These are phyloP conservation scores for Alviniconcha marisindica DNA, from an alignment of 1,140 invertebrate species.

Conservation along the genomic window DNA sequence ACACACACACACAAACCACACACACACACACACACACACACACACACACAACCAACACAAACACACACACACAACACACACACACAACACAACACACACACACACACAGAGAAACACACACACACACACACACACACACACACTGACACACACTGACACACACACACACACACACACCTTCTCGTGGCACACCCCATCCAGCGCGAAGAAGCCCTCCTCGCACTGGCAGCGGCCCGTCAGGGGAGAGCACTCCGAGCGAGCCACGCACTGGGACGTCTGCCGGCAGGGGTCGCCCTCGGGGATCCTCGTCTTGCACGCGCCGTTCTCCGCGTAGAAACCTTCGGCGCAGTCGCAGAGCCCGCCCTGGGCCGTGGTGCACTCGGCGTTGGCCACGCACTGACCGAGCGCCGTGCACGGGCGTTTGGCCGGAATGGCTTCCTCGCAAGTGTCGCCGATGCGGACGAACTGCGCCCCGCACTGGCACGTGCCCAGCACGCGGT, in stretches of 20 bases:
- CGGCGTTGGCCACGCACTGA: conserved; percentile 37
- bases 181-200: conserved; percentile 22
- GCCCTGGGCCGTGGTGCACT: conserved; percentile 37
- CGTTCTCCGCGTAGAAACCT: conserved; percentile 28
- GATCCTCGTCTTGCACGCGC: conserved; percentile 28
- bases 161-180: conserved; percentile 5
- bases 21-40: too few relatives aligned
- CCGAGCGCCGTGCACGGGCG: conserved; percentile 19
- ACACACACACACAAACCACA: too few relatives aligned
- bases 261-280: conserved; percentile 27
- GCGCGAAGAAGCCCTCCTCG: conserved; percentile 31
- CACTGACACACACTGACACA: neutral
- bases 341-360: conserved; percentile 36
- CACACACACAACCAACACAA: too few relatives aligned
- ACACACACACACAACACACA: too few relatives aligned
- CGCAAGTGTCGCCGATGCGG: neutral
- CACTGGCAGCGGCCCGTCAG: conserved; percentile 25
- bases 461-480: conserved; percentile 19
- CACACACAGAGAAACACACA: too few relatives aligned
- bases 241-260: conserved; percentile 25
- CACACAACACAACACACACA: too few relatives aligned
- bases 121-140: conserved; percentile 3
- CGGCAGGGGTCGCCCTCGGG: conserved; percentile 16
- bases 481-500: conserved; percentile 13
- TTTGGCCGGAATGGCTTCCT: conserved; percentile 20